Evolutionary conservation across 2,888 invertebrate genomes (phyloP), one percentile per base, ranked within the genome.

Genomic region (Agonum fuliginosum): DNA sequence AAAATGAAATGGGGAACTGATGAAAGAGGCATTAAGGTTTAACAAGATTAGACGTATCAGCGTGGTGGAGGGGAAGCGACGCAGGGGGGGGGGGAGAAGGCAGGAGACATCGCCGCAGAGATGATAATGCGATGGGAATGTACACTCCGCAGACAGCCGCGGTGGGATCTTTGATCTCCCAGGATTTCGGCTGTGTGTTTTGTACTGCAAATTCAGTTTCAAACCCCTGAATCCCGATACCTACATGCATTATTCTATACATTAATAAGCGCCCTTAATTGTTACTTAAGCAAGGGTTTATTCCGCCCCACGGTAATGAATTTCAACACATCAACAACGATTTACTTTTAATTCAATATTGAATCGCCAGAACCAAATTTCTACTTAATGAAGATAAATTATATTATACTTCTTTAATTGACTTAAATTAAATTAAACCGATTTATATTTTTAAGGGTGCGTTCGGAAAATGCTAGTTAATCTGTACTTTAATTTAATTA

Each of bases 1-100:
- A 83, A 84, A 84, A 83, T 82, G 83, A 83, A 85, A 85, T 85
- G 83, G 84, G 84, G 82, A 83, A 83, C 83, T 84, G 84, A 85
- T 84, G 85, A 83, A 78, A 84, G 83, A 84, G 84, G 84, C 84
- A 85, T 86, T 85, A 85, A 83, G 82, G 80, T 82, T 83, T 85
- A 85, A 86, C 84, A 81, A 84, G 85, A 85, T 85, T 85, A 84
- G 77, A 77, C 58, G 70, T 70, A 77, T 77, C 41, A 70, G 58
- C 12, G 51, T 14, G 34, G 20, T 30, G 4, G 71, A 30, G 27
- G 24, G 19, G 30, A 30, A 22, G 14, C 19, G 65, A 22, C n/a
- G n/a, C 5, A 43, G n/a, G 43, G 43, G 10, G 19, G 67, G 46
- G 19, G 10, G 27, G 22, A 24, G 17, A 30, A 14, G 72, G 62